Evolutionary conservation across 2,888 invertebrate genomes (phyloP), one percentile per base, ranked within the genome.

Genomic region (Leucophenga montana): DNA sequence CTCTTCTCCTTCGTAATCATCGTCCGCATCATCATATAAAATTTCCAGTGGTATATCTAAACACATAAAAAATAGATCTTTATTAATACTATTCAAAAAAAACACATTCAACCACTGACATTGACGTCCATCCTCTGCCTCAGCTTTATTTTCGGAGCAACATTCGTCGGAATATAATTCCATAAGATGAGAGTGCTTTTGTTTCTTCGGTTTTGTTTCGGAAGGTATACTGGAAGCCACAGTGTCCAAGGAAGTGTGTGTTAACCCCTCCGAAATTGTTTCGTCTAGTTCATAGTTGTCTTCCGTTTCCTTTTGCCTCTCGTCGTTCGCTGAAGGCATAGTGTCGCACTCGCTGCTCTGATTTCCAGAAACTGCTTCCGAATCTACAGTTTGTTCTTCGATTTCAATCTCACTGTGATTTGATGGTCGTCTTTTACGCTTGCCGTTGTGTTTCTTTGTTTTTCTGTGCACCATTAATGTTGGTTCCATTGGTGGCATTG

Each of bases 1-100:
- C 8, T 80, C 80, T 18, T 79, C 80, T 33, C 78, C 79, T 14
- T 95, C 95, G 79, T 94, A 95, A 80, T 95, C 95, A 3, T 70
- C 74, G 27, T 83, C 73, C 1, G 71, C 73, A 31, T 83, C 73
- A 44, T 78, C 77, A 1, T 84, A 75, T 0, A 84, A 70, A 31
- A 75, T 72, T 20, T 81, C 73, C 53, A 82, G 68, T 4, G 84
- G 77, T 4, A 78, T 78, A 77, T 87, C 78, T 75, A 75, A 46
- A 27, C 14, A 6, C 16, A 53, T 9, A 57, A 22, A 14, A 22
- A 14, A 50, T 48, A 18, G 6, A 50, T 65, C 9, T 48, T 1
- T 16, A 50, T n/a, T 50, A 8, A 50, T 53, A 16, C 16, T 9
- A 16, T 53, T 53, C 0, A 14, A 53, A 14, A 2, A 13, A 5